Base-by-base conservation (phyloP, 2,797 vertebrate species). In the Champsocephalus gunnari region DNA sequence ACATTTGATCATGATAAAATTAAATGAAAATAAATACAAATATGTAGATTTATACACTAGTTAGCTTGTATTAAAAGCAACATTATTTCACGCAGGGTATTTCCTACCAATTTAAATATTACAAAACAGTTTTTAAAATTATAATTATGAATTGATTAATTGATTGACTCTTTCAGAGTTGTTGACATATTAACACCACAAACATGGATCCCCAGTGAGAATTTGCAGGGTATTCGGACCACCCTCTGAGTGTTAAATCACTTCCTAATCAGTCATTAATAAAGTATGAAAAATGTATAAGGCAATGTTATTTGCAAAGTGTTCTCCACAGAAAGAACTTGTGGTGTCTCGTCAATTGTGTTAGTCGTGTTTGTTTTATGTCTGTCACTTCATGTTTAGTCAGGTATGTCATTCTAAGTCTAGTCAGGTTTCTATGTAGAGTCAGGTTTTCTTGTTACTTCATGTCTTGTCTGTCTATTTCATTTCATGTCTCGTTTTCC, bases 271-370 rank as follows among this genome's bases (percentile, higher is more conserved):
- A 55, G 34, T 60, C 0, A 72, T 77, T 63, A 78, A 74, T 81
- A 59, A 19, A 47, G 28, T 3, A 71, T 66, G 41, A 77, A 75
- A 68, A 0, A 71, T 75, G 51, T 59, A 85, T 78, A 71, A 75
- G 11, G 41, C 38, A 19, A 64, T 63, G n/a, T 62, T 63, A 60
- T 71, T 73, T 67, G 57, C 53, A 21, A 71, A 43, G 12, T 4
- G n/a, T 68, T 10, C 34, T 4, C 3, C 24, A 57, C 41, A 34
- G 34, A 62, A 77, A 49, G 6, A 2, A 19, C 19, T 19, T 19
- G 19, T 19, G 19, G 19, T 19, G 19, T 19, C 19, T 19, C 19
- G 19, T 19, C 19, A 19, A 19, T 19, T 19, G 19, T 19, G 19
- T 19, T 19, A 19, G 19, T 19, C 19, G 19, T 19, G 19, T 19